These are phyloP conservation scores for Drosophila pullipes DNA, from an alignment of 2,888 invertebrate genomes.

Conservation along the genomic window DNA sequence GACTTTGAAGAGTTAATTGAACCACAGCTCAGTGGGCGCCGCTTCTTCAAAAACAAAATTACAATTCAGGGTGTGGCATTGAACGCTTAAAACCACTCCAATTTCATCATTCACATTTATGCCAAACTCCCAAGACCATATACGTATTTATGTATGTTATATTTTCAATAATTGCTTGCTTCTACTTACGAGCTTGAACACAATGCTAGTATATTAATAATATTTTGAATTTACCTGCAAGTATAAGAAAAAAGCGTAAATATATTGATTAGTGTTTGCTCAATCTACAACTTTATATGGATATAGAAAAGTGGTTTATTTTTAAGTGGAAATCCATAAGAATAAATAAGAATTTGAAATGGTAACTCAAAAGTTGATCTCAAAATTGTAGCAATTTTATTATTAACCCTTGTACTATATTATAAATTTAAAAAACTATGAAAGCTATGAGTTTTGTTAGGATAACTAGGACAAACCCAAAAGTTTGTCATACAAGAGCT, in stretches of 20 bases:
- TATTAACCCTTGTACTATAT: neutral
- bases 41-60: neutral
- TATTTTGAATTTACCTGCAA: conserved; percentile 54
- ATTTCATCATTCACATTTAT: neutral
- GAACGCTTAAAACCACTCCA: neutral
- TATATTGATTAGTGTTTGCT: neutral
- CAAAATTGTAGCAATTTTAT: neutral
- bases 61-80: neutral
- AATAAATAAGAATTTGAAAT: neutral
- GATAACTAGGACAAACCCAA: neutral
- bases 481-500: neutral
- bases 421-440: neutral
- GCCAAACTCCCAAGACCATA: neutral
- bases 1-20: conserved; percentile 55
- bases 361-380: neutral
- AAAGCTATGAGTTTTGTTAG: neutral
- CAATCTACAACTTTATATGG: neutral
- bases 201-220: neutral
- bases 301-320: neutral
- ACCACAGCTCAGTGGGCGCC: conserved; percentile 31
- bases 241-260: conserved; percentile 7
- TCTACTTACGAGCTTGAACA: conserved; percentile 24
- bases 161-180: conserved; percentile 33
- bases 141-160: neutral
- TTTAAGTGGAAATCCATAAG: neutral